These are phyloP conservation scores for Pseudobourletiella spinata DNA, from an alignment of 1,140 invertebrate species.

Conservation along the genomic window DNA sequence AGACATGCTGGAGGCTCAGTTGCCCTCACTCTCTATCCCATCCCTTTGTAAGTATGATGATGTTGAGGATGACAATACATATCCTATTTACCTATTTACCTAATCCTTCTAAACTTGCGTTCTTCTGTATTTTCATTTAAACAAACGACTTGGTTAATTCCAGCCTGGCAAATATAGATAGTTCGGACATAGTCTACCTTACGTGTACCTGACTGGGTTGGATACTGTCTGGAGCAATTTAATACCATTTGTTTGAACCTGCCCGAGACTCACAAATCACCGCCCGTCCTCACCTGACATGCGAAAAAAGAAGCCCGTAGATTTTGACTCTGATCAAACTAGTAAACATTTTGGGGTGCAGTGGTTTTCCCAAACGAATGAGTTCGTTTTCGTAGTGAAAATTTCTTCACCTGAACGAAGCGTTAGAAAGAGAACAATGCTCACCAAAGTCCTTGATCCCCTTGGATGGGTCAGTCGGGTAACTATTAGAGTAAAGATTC, in stretches of 20 bases:
- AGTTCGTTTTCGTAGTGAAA: neutral
- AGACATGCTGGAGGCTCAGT: too few species aligned
- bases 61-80: too few species aligned
- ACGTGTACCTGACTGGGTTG: neutral
- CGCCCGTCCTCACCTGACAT: conserved; percentile 28
- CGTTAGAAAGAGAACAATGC: neutral
- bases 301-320: conserved; percentile 6
- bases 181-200: too few species aligned
- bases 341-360: conserved; percentile 37
- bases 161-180: too few species aligned
- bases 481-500: conserved; percentile 2
- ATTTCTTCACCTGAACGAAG: too few species aligned
- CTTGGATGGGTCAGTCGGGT: conserved; percentile 7
- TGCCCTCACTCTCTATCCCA: too few species aligned
- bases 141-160: too few species aligned
- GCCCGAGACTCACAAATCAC: conserved; percentile 27
- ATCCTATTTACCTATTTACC: too few species aligned
- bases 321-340: conserved; percentile 20
- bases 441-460: conserved; percentile 11
- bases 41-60: too few species aligned
- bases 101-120: too few species aligned
- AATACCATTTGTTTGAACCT: conserved; percentile 32
- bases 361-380: conserved; percentile 36
- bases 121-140: too few species aligned
- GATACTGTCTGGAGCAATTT: too few species aligned